Evolutionary conservation across 1,140 invertebrate species (phyloP).

Genomic region (Phenacoccus solenopsis): DNA sequence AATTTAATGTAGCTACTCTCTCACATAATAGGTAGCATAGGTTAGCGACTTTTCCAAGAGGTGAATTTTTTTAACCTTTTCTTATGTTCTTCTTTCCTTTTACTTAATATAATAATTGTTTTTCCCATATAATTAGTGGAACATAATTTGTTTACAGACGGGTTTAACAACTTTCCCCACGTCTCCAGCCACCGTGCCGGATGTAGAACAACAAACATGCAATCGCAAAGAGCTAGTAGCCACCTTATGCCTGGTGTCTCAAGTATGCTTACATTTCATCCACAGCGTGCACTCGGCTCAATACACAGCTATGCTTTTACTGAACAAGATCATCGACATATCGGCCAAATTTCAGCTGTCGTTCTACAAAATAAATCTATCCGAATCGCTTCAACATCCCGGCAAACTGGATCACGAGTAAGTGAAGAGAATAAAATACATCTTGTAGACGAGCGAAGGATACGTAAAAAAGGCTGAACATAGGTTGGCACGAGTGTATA

Average conservation of each 20-base stretch:
- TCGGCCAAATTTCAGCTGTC: slow-evolving; percentile 34
- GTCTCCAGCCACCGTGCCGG: neutral
- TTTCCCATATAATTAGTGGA: too few relatives aligned
- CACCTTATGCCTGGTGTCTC: slow-evolving; percentile 38
- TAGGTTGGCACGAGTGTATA: too few relatives aligned
- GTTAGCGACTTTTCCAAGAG: too few relatives aligned
- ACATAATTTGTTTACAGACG: neutral
- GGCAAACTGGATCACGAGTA: neutral
- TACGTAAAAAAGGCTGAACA: too few relatives aligned
- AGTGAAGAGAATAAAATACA: neutral
- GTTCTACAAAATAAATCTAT: slow-evolving; percentile 27
- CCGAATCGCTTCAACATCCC: slow-evolving; percentile 29
- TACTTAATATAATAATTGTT: too few relatives aligned
- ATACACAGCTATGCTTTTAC: slow-evolving; percentile 40
- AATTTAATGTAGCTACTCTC: too few relatives aligned
- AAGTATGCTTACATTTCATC: slow-evolving; percentile 39
- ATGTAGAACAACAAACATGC: neutral
- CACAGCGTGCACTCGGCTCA: slow-evolving; percentile 45
- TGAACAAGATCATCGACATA: slow-evolving; percentile 47
- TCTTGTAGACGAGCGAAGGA: too few relatives aligned
- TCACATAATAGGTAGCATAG: too few relatives aligned
- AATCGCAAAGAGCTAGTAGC: slow-evolving; percentile 32
- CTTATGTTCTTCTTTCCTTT: too few relatives aligned
- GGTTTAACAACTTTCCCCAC: neutral
- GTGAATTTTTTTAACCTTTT: too few relatives aligned